These are phyloP conservation scores for Catharus minimus DNA, from an alignment of 2,113 vertebrate species.

Conservation along the genomic window DNA sequence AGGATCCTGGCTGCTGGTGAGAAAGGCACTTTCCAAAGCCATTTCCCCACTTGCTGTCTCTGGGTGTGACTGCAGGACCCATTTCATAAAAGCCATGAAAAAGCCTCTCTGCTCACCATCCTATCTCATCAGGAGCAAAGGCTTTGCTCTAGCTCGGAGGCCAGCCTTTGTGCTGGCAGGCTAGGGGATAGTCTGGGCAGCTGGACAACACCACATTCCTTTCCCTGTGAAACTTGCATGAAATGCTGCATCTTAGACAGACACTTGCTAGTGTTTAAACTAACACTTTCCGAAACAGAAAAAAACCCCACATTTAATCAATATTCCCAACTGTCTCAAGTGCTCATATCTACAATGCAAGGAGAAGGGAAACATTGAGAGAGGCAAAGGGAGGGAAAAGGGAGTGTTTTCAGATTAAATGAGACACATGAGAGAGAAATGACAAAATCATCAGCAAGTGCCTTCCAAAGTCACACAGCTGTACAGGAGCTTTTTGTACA, in stretches of 20 bases:
- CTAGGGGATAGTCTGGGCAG: slow-evolving; percentile 17
- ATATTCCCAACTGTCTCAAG: background rate
- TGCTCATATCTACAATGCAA: background rate
- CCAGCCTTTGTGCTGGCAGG: background rate
- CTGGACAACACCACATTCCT: background rate
- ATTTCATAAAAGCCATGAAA: background rate
- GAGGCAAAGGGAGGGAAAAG: background rate
- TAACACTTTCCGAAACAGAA: slow-evolving; percentile 1
- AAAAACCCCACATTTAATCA: background rate
- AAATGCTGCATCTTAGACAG: background rate
- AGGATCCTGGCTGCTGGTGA: background rate
- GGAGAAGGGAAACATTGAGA: background rate
- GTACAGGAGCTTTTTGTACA: background rate
- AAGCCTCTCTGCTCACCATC: background rate
- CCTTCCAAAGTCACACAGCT: background rate
- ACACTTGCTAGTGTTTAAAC: background rate
- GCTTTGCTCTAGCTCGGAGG: background rate
- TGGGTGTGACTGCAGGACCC: background rate
- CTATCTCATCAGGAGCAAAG: background rate
- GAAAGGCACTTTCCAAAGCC: background rate
- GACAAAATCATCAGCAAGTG: background rate
- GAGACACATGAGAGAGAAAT: background rate
- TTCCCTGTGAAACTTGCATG: background rate
- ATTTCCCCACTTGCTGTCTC: background rate
- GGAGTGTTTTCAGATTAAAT: background rate